Base-by-base conservation (phyloP, 2,888 invertebrate species). In the Mylabris sibirica region DNA sequence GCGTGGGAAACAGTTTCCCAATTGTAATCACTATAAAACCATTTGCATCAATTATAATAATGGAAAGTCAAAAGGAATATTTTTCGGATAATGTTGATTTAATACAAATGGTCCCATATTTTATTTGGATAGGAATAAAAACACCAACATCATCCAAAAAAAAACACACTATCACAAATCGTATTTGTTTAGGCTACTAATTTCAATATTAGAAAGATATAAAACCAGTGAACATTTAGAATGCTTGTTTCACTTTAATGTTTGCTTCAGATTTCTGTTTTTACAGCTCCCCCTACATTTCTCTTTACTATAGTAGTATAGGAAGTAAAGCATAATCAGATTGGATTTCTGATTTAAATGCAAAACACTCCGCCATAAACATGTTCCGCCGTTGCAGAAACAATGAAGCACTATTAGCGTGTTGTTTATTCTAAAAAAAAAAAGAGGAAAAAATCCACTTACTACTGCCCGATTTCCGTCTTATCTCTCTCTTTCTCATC, bases 211-310 rank as follows among this genome's bases (percentile, higher is more conserved):
- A 35, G 62, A 6, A n/a, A 57, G 12, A 57, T 24, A 35, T 74
- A 70, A 30, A 73, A 59, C 72, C 75, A 74, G 68, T 75, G 72
- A 78, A 77, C 78, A 77, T 76, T 76, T 76, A 76, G 75, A 77
- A 75, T 75, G 76, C 74, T 76, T 74, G 76, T 74, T 78, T 78
- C 73, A 76, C 73, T 77, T 76, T 78, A 76, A 76, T 76, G 75
- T 75, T 74, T 75, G 75, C 77, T 76, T 74, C 71, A 76, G 73
- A 76, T 76, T 76, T 74, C 69, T 71, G 75, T 76, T 77, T 76
- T 77, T 78, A 76, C 70, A 74, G 72, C 72, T 70, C 68, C 68
- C 53, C 67, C 71, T 70, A 72, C 72, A 74, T 14, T 57, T 14
- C 26, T 57, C 26, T 57, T 74, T 74, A 75, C 3, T 57, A 63